Base-by-base conservation (phyloP, 1,140 invertebrate species). In the Penaeus chinensis region DNA sequence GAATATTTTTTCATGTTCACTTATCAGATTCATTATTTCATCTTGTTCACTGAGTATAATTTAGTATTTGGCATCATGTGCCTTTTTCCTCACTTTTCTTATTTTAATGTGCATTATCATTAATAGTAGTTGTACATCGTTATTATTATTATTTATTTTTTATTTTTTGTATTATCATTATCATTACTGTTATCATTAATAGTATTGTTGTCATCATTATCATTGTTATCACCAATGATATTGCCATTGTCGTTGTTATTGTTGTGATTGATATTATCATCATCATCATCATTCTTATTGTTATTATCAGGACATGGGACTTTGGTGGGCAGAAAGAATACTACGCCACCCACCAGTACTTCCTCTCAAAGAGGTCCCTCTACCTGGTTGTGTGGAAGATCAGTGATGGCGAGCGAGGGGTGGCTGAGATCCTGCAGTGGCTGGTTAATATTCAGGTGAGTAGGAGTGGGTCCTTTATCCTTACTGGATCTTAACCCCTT, bases 291-390 rank as follows among this genome's bases (percentile, higher is more conserved):
- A 42, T 63, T 32, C 54, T 37, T 42, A 24, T n/a, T 11, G 24
- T 85, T 76, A 47, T 69, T 78, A 37, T 22, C 87, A 92, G 98
- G 84, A 99, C 98, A 0, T 99, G 99, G 98, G 99, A 99, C 93
- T 99, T 99, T 93, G 98, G 98, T n/a, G 98, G 98, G 0, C 98
- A 99, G 93, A 95, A 95, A 91, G 98, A 99, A 92, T 98, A 98
- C 91, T 99, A 99, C 92, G 97, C 98, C 0, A 99, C 98, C 1
- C 98, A 99, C 94, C 98, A 99, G 91, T 99, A 99, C 92, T 99
- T 99, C 92, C 93, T 99, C 20, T 99, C 98, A 0, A 97, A 98
- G 89, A 93, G 99, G 61, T 99, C 98, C 87, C 93, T 99, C 0
- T 99, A 99, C 91, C 93, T 99, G 20, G 98, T 99, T 7, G 94